phyloP scores from a whole-genome alignment of 2,113 vertebrate genomes.

The Smithornis capensis region DNA sequence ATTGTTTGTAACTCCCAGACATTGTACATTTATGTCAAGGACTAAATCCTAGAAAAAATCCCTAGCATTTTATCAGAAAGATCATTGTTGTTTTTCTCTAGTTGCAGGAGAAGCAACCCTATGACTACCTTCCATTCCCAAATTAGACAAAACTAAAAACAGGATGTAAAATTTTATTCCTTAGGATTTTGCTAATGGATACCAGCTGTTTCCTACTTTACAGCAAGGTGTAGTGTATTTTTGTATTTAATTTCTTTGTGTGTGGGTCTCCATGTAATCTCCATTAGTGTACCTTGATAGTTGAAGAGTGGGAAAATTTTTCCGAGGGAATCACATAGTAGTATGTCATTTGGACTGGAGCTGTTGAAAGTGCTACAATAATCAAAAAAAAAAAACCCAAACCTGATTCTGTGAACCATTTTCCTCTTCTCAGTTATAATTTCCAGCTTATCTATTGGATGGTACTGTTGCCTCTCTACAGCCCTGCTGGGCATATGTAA shows the following conservation, averaged over 20 bases:
- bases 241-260: background rate
- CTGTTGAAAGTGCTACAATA: background rate
- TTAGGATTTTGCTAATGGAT: background rate
- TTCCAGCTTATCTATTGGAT: background rate
- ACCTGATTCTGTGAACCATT: background rate
- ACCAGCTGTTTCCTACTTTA: background rate
- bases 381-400: background rate
- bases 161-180: background rate
- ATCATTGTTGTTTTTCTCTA: background rate
- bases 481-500: background rate
- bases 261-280: background rate
- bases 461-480: background rate
- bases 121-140: background rate
- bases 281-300: background rate
- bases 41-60: background rate
- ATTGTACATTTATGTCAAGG: background rate
- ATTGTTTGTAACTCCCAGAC: background rate
- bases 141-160: background rate
- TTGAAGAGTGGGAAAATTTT: background rate
- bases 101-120: background rate
- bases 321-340: background rate
- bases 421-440: background rate
- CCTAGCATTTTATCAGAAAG: background rate
- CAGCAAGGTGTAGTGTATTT: background rate
- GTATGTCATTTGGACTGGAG: background rate